phyloP scores from a whole-genome alignment of 2,888 invertebrate species.

The Rhamnusium bicolor region DNA sequence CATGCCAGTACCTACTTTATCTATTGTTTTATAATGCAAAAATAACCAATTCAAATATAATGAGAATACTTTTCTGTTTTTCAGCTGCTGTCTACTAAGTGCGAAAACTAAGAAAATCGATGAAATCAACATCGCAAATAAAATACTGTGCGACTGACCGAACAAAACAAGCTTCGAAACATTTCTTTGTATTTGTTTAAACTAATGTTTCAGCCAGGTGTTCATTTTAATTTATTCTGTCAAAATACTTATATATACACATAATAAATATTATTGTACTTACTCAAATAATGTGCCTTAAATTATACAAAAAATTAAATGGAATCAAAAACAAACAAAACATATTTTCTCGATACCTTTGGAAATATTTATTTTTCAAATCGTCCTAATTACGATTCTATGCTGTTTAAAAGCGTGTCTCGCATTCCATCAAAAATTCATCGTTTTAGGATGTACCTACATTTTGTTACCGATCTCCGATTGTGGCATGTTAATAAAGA shows the following conservation, averaged over 20 bases:
- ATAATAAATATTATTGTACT: constrained; percentile 38
- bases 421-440: constrained; percentile 64
- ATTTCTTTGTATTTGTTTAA: constrained; percentile 49
- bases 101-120: constrained; percentile 47
- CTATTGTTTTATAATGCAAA: no score
- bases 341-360: constrained; percentile 47
- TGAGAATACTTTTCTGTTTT: constrained; percentile 57
- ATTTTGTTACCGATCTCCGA: constrained; percentile 38
- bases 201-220: constrained; percentile 58
- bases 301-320: constrained; percentile 59
- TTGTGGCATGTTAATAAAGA: constrained; percentile 42
- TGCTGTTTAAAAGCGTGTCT: constrained; percentile 64
- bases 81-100: constrained; percentile 68
- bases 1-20: no score
- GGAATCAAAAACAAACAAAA: constrained; percentile 19
- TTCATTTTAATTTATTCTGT: constrained; percentile 58
- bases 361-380: constrained; percentile 47
- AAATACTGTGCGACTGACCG: constrained; percentile 58
- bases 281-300: constrained; percentile 60
- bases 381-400: constrained; percentile 39
- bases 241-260: constrained; percentile 37
- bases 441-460: constrained; percentile 43
- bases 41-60: no score
- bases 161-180: constrained; percentile 54
- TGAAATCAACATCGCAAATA: constrained; percentile 49